A percentile compares a stretch with the other conserved stretches of the same genome.
phyloP scores from a whole-genome alignment of 2,113 vertebrate genomes.

The Lophochroa leadbeateri region DNA sequence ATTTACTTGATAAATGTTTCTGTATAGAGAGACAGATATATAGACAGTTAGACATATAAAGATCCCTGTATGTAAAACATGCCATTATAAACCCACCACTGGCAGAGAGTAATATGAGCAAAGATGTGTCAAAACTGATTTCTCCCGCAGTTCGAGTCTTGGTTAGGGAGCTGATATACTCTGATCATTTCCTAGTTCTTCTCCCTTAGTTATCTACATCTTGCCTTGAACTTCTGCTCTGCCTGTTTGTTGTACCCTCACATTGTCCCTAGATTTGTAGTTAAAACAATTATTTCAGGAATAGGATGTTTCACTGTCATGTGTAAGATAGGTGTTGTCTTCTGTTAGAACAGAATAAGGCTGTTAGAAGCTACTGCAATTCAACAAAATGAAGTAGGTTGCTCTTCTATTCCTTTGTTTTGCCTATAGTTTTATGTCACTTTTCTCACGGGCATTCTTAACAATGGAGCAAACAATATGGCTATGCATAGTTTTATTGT shows the following conservation, averaged over 20 bases:
- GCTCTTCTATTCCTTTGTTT: background rate
- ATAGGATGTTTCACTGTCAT: background rate
- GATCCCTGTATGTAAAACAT: background rate
- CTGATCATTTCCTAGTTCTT: background rate
- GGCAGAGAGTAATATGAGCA: background rate
- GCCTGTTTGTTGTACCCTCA: background rate
- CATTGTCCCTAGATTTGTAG: background rate
- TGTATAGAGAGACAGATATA: background rate
- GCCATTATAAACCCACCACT: background rate
- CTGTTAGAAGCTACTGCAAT: background rate
- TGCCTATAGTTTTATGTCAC: background rate
- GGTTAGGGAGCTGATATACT: background rate
- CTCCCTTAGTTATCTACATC: background rate
- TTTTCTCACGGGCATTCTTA: background rate
- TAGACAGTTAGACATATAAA: background rate
- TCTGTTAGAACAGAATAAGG: background rate
- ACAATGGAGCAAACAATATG: background rate
- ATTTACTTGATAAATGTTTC: background rate
- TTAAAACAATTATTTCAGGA: background rate
- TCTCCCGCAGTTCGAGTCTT: background rate
- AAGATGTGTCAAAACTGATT: background rate
- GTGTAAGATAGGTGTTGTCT: background rate
- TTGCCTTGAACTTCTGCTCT: background rate
- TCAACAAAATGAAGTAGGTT: background rate
- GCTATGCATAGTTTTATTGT: background rate